Evolutionary conservation across 2,888 invertebrate genomes (phyloP), one percentile per base, ranked within the genome.

Genomic region (Cinara cedri): DNA sequence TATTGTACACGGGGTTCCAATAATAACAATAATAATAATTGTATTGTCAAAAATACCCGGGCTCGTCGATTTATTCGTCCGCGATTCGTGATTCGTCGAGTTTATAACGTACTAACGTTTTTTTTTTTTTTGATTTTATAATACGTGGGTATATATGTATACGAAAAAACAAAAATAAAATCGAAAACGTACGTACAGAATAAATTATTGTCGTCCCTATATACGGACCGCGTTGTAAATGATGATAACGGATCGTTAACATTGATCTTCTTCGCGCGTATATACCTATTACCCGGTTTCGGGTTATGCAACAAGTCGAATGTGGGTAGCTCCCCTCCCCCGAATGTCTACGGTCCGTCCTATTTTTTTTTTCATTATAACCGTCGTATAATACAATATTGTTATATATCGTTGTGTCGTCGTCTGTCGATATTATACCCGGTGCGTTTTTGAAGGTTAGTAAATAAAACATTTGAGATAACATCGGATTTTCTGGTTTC

Each of bases 261-360:
- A 74, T 63, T 74, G 72, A 63, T 68, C 55, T 66, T 57, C 26
- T 54, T 13, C 46, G 6, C 46, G 26, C 21, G 21, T 46, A 46
- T 44, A 44, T 44, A 44, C 44, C 46, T 44, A 55, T 63, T 63
- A 65, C 54, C 26, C n/a, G 46, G 65, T 66, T 66, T 55, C 44
- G 4, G 42, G 66, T n/a, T 66, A 75, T 63, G 34, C 60, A 34
- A 8, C 55, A 46, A 74, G 74, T 65, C 55, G 75, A 55, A 44
- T 65, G 66, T 55, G 75, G 62, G 65, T 75, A 75, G 75, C 49
- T 21, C n/a, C n/a, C n/a, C n/a, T n/a, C n/a, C n/a, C 54, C 42
- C 10, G 44, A 65, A 34, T 55, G 65, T 75, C 65, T 66, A 10
- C 55, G 42, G 34, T 34, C 6, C n/a, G n/a, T 34, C 34, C 34